Evolutionary conservation across 2,113 vertebrate species (phyloP).

Genomic region (Tachuris rubrigastra): DNA sequence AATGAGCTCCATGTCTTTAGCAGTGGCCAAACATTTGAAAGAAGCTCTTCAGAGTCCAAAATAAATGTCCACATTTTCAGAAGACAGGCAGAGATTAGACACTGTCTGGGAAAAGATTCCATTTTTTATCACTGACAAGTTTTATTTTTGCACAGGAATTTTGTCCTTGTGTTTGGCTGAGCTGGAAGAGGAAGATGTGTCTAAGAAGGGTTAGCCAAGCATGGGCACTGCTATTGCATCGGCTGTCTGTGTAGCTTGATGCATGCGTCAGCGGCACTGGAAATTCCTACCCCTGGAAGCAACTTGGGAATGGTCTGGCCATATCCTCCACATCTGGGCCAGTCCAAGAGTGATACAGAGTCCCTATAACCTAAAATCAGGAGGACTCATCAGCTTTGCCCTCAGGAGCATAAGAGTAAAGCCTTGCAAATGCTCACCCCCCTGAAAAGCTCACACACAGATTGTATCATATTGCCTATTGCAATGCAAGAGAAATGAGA

Average conservation of each 20-base stretch:
- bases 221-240: rapidly evolving
- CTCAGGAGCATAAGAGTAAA: background rate
- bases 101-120: constrained; percentile 36
- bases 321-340: background rate
- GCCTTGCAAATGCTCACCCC: background rate
- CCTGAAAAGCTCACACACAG: background rate
- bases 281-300: background rate
- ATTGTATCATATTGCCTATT: background rate
- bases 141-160: background rate
- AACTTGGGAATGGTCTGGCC: background rate
- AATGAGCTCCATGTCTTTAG: background rate
- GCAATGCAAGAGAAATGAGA: background rate
- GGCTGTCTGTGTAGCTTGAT: background rate
- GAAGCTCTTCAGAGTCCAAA: constrained; percentile 18
- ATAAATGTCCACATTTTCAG: constrained; percentile 52
- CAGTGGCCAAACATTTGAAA: background rate
- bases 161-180: background rate
- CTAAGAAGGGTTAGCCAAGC: background rate
- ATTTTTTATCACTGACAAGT: constrained; percentile 1
- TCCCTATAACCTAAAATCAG: background rate
- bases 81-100: constrained; percentile 50
- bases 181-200: background rate
- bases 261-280: background rate
- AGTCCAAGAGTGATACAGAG: background rate
- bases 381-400: background rate